phyloP scores from a whole-genome alignment of 2,113 vertebrate genomes.

The Proteles cristata region DNA sequence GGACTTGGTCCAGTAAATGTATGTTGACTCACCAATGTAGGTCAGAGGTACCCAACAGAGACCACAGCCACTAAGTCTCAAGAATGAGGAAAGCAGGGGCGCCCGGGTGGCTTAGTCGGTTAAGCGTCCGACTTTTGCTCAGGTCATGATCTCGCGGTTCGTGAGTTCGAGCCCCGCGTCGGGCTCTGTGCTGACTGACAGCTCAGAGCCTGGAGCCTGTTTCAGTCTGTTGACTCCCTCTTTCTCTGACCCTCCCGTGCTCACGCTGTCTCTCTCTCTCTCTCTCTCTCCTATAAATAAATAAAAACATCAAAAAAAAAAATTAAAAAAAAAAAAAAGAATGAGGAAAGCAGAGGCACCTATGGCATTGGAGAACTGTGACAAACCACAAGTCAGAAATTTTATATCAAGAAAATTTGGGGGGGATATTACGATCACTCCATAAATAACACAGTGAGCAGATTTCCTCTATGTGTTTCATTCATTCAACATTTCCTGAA shows the following conservation, averaged over 20 bases:
- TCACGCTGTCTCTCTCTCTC: no score
- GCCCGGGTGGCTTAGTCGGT: no score
- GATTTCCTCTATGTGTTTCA: background rate
- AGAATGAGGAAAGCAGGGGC: background rate
- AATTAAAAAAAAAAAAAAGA: no score
- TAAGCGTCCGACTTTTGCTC: no score
- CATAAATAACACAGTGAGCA: background rate
- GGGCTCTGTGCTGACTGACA: no score
- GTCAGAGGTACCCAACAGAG: background rate
- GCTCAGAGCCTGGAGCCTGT: no score
- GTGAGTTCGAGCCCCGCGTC: no score
- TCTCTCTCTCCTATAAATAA: no score
- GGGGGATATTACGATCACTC: background rate
- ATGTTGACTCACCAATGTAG: background rate
- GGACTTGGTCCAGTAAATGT: background rate
- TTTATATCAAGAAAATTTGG: background rate
- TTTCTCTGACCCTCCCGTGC: no score
- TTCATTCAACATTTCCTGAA: conserved; percentile 37
- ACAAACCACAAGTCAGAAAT: background rate
- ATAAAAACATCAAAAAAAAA: no score
- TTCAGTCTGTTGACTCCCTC: no score
- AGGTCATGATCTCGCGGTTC: no score
- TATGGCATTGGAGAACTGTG: background rate
- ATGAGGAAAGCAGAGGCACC: background rate
- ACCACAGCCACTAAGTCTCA: background rate